Conservation (phyloP, 2,797 vertebrate genomes). For the Sphenodon punctatus region DNA sequence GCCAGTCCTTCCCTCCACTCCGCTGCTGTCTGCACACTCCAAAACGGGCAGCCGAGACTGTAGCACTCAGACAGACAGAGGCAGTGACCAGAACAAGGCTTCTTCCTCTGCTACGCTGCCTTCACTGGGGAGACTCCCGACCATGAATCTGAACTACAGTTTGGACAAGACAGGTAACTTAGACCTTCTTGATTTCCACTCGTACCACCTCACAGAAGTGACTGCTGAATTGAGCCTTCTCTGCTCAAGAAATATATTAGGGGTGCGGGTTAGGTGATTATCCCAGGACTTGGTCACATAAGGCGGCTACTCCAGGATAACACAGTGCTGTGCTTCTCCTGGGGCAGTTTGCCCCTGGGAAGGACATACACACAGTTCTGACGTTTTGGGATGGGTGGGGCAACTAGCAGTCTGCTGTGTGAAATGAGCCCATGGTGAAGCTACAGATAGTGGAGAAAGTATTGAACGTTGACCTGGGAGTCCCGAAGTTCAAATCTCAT, state of each 20-base stretch:
- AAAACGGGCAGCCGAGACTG: constrained; percentile 97
- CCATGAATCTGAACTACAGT: constrained; percentile 83
- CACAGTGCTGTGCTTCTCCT: too few species aligned
- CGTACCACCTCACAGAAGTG: background rate
- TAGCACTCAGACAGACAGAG: constrained; percentile 94
- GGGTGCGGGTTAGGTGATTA: background rate
- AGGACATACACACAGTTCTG: too few species aligned
- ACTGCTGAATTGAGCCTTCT: background rate
- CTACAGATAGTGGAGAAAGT: too few species aligned
- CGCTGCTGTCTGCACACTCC: constrained; percentile 86
- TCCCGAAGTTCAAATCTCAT: too few species aligned
- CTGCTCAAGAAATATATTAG: too few species aligned
- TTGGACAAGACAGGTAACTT: constrained; percentile 87
- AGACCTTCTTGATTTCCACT: background rate
- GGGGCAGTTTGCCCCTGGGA: too few species aligned
- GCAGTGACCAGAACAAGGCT: constrained; percentile 83
- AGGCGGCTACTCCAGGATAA: too few species aligned
- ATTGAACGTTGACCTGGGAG: too few species aligned
- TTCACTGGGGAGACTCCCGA: constrained; percentile 79
- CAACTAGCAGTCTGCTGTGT: too few species aligned
- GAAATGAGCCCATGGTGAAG: too few species aligned
- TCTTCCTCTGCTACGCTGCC: constrained; percentile 63
- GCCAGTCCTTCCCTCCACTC: constrained; percentile 89
- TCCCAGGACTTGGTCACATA: too few species aligned
- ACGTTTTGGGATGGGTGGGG: too few species aligned